phyloP scores from a whole-genome alignment of 2,888 invertebrate genomes.

The Apotomis turbidana region DNA sequence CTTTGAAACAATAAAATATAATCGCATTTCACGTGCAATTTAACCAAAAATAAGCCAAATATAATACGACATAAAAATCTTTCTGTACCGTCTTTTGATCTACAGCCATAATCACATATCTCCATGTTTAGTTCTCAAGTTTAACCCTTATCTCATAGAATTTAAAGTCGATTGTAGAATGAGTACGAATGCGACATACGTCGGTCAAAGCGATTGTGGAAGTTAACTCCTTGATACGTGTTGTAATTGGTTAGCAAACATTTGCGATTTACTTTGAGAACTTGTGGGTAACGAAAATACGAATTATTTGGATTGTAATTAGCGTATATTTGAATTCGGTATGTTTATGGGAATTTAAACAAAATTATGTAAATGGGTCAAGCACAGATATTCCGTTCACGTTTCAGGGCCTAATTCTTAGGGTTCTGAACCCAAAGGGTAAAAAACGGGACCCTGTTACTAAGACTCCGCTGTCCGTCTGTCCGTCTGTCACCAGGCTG shows the following conservation, averaged over 20 bases:
- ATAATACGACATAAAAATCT: conserved; percentile 2
- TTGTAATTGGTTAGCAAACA: conserved; percentile 15
- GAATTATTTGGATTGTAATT: not conserved
- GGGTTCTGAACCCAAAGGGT: too few relatives aligned
- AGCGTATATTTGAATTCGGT: not conserved
- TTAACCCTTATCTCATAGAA: not conserved
- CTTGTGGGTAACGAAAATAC: conserved; percentile 6
- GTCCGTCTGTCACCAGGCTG: too few relatives aligned
- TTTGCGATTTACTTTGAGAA: not conserved
- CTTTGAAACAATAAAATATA: not conserved
- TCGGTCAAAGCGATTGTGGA: not conserved
- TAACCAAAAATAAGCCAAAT: not conserved
- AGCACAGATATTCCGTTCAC: too few relatives aligned
- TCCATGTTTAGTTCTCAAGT: not conserved
- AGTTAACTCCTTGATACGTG: not conserved
- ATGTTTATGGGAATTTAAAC: not conserved
- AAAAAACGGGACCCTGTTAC: too few relatives aligned
- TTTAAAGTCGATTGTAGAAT: conserved; percentile 3
- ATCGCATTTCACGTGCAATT: conserved; percentile 6
- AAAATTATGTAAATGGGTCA: too few relatives aligned
- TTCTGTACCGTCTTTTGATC: not conserved
- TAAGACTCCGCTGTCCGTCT: too few relatives aligned
- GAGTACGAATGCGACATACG: not conserved
- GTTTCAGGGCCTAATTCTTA: too few relatives aligned
- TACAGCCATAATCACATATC: not conserved